phyloP scores from a whole-genome alignment of 2,113 vertebrate genomes.

The Cyanoramphus novaezelandiae region DNA sequence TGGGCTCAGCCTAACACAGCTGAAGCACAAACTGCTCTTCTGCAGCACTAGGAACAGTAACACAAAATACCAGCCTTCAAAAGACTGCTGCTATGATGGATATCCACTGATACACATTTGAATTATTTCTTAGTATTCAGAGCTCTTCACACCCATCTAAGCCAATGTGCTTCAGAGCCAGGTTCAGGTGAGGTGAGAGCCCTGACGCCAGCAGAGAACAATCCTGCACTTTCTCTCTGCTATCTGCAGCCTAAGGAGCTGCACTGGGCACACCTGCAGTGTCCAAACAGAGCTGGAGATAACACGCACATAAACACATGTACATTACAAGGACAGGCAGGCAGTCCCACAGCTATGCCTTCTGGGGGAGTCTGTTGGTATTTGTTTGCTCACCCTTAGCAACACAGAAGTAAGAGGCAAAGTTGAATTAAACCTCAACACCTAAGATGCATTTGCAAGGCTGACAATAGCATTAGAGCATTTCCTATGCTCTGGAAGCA shows the following conservation, averaged over 20 bases:
- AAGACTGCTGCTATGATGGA: not conserved
- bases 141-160: not conserved
- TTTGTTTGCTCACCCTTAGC: not conserved
- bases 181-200: not conserved
- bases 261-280: not conserved
- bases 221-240: not conserved
- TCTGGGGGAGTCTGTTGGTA: not conserved
- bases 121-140: not conserved
- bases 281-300: constrained; percentile 10
- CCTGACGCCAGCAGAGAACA: not conserved
- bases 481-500: not conserved
- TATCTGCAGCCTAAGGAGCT: not conserved
- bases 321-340: not conserved
- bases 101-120: rapidly evolving
- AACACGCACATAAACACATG: not conserved
- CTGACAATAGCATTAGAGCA: not conserved
- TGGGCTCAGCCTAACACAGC: not conserved
- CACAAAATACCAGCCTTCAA: not conserved
- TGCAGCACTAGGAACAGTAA: not conserved
- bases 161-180: rapidly evolving
- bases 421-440: not conserved
- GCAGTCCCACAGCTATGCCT: not conserved
- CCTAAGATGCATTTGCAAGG: not conserved
- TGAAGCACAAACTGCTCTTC: not conserved
- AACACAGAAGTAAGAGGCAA: not conserved